Evolutionary conservation across 2,888 invertebrate species (phyloP), one percentile per base, ranked within the genome.

Genomic region (Ariolimax columbianus): DNA sequence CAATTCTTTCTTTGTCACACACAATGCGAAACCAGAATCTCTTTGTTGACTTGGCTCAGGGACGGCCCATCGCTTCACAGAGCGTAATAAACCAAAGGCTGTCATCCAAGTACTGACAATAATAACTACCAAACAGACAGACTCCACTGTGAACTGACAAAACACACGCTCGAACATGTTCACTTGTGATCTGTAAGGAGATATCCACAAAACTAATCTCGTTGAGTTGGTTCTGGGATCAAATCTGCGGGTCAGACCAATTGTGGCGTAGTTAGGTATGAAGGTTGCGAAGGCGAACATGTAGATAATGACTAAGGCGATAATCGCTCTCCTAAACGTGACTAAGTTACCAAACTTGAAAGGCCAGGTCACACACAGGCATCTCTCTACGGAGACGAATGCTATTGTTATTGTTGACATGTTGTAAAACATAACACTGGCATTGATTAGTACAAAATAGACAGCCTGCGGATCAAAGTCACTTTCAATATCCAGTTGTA

Each of bases 331-430:
- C 23, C 26, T 77, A 11, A 23, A 33, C 7, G 55, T 77, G 23
- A 77, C 26, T 19, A 55, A 19, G 38, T 77, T 40, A 2, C 38
- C 30, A 77, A 51, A 77, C 26, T 77, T 77, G 51, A 77, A 33
- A 55, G 77, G 77, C 55, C 38, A 55, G 14, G 77, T 40, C 30
- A 77, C 77, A 55, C 77, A 51, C 19, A 77, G 36, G 36, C 77
- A 77, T 30, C 51, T 30, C 55, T 77, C 77, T 1, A 77, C 4
- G 1, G 77, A 36, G 55, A 77, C 55, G 38, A 77, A 77, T 1
- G 77, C 36, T 19, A 36, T 77, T 23, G 36, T 77, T 55, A 55
- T 23, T 2, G 77, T 77, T 30, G 77, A 51, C 0, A 77, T 77
- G 55, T 77, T 55, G 33, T 77, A 77, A 36, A 51, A 51, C 55